phyloP scores from a whole-genome alignment of 2,888 invertebrate species.

The Barypeithes pellucidus region DNA sequence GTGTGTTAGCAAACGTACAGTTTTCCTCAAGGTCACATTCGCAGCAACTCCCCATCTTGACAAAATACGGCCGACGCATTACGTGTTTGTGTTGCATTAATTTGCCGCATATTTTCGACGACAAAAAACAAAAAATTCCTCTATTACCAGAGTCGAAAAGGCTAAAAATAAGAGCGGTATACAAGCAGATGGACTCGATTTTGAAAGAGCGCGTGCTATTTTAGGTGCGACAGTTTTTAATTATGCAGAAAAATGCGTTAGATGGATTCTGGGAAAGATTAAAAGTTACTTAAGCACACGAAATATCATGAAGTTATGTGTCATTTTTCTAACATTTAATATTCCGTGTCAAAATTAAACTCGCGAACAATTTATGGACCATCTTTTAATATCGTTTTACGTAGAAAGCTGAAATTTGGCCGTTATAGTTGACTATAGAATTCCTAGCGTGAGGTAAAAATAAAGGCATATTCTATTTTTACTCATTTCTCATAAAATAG shows the following conservation, averaged over 20 bases:
- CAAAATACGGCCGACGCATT: conserved; percentile 32
- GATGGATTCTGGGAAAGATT: conserved; percentile 17
- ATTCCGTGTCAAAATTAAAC: too few relatives aligned
- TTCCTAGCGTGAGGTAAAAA: too few relatives aligned
- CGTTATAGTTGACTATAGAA: too few relatives aligned
- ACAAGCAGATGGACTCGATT: conserved; percentile 38
- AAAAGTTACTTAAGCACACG: conserved; percentile 14
- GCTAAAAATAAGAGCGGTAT: conserved; percentile 33
- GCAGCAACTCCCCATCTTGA: conserved; percentile 16
- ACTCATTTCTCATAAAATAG: too few relatives aligned
- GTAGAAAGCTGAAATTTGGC: too few relatives aligned
- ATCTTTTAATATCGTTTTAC: too few relatives aligned
- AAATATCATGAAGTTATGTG: background rate
- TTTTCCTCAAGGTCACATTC: background rate
- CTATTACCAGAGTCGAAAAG: conserved; percentile 30
- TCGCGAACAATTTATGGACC: too few relatives aligned
- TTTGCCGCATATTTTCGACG: conserved; percentile 36
- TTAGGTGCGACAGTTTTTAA: conserved; percentile 41
- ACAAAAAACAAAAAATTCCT: conserved; percentile 32
- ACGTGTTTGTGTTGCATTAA: conserved; percentile 43
- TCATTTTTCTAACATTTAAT: conserved; percentile 3
- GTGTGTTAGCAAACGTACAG: too few relatives aligned
- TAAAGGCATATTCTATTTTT: too few relatives aligned
- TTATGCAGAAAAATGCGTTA: conserved; percentile 31
- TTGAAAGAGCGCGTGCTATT: conserved; percentile 39